Percentiles rank a stretch among this genome's conserved stretches.
Evolutionary conservation across 2,797 vertebrate species (phyloP).

Genomic region (Sebastes wilsoni): DNA sequence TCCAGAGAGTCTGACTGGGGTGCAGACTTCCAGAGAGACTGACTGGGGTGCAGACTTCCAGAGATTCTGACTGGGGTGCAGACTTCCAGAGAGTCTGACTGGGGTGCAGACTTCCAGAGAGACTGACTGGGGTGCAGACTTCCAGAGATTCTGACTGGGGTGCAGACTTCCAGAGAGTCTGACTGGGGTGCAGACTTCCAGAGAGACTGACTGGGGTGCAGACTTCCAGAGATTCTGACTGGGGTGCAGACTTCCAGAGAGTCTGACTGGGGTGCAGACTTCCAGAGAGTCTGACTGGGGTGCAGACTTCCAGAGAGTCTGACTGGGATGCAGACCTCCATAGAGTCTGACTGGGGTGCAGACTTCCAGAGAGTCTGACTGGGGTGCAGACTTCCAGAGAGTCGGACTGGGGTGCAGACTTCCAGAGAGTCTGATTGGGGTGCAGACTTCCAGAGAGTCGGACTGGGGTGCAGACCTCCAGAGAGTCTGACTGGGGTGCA

Average conservation of each 20-base stretch:
- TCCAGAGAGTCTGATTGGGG: background rate
- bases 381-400: background rate
- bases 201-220: background rate
- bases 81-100: background rate
- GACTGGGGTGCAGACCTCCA: background rate
- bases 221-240: background rate
- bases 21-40: background rate
- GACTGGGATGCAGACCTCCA: background rate
- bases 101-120: no score
- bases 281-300: background rate
- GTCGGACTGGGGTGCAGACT: background rate
- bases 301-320: background rate
- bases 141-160: background rate
- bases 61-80: background rate
- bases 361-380: background rate
- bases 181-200: background rate
- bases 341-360: background rate
- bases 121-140: background rate
- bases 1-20: background rate
- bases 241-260: background rate
- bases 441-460: background rate
- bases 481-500: background rate
- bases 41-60: background rate
- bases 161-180: no score
- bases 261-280: background rate